phyloP scores from a whole-genome alignment of 2,888 invertebrate genomes.

The Caenorhabditis imperialis region DNA sequence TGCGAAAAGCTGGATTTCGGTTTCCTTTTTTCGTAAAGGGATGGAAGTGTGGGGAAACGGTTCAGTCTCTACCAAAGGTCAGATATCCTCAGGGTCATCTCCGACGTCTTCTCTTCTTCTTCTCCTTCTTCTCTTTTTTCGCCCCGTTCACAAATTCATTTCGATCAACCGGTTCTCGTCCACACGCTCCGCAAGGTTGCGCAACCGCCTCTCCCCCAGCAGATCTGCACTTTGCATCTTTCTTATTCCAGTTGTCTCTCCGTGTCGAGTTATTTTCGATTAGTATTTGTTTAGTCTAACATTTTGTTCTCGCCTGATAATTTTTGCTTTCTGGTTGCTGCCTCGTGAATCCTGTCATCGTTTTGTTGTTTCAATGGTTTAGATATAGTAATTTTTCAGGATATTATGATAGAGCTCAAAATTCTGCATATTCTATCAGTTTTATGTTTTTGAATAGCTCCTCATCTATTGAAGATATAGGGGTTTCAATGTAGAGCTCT shows the following conservation, averaged over 20 bases:
- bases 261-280: too few relatives aligned
- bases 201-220: conserved; percentile 37
- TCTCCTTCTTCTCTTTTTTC: conserved; percentile 16
- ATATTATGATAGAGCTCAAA: too few relatives aligned
- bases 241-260: conserved; percentile 21
- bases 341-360: too few relatives aligned
- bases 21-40: not conserved
- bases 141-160: conserved; percentile 44
- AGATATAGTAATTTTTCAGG: too few relatives aligned
- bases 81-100: conserved; percentile 20
- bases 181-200: conserved; percentile 29
- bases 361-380: too few relatives aligned
- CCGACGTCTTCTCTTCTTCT: conserved; percentile 20
- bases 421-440: too few relatives aligned
- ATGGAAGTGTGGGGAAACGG: too few relatives aligned
- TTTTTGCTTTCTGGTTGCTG: too few relatives aligned
- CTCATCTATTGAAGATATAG: too few relatives aligned
- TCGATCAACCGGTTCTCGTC: conserved; percentile 45
- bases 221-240: conserved; percentile 36
- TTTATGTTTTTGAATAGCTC: too few relatives aligned
- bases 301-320: conserved; percentile 46
- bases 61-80: conserved; percentile 35
- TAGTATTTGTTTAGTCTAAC: conserved; percentile 18
- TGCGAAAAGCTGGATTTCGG: not conserved
- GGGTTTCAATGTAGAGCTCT: too few relatives aligned